Conservation (phyloP, 2,888 invertebrate species). For the Drosophila putrida region DNA sequence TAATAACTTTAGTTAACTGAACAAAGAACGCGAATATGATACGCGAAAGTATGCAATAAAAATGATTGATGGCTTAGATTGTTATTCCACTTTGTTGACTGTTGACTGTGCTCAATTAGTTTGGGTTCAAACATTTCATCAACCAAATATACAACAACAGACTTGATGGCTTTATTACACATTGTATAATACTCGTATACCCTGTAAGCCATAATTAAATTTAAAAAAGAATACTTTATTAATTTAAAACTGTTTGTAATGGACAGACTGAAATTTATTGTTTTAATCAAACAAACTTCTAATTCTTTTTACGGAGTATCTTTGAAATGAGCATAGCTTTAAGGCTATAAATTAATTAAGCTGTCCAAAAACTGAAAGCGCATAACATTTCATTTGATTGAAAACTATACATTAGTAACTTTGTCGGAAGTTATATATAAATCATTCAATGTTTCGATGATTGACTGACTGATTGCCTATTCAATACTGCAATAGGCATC, state of each 20-base stretch:
- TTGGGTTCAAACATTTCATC: conserved; percentile 42
- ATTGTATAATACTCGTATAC: conserved; percentile 15
- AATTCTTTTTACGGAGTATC: not conserved
- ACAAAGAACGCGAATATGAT: conserved; percentile 12
- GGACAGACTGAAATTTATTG: not conserved
- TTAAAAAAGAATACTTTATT: not conserved
- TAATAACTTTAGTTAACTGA: conserved; percentile 18
- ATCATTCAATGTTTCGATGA: not conserved
- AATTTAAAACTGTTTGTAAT: not conserved
- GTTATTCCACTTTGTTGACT: conserved; percentile 30
- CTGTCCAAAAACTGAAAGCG: conserved; percentile 1
- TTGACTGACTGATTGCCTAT: not conserved
- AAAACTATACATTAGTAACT: not conserved
- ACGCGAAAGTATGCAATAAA: conserved; percentile 76
- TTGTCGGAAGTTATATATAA: not conserved
- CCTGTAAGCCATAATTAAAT: conserved; percentile 1
- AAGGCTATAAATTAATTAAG: not conserved
- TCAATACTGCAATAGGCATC: not conserved
- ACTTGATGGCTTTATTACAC: conserved; percentile 55
- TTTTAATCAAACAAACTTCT: no score
- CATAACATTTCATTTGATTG: conserved; percentile 18
- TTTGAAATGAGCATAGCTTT: not conserved
- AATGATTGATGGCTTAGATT: conserved; percentile 71
- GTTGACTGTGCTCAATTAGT: conserved; percentile 64
- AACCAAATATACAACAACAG: conserved; percentile 26